Evolutionary conservation across 2,113 vertebrate species (phyloP).

Genomic region (Pimephales promelas): DNA sequence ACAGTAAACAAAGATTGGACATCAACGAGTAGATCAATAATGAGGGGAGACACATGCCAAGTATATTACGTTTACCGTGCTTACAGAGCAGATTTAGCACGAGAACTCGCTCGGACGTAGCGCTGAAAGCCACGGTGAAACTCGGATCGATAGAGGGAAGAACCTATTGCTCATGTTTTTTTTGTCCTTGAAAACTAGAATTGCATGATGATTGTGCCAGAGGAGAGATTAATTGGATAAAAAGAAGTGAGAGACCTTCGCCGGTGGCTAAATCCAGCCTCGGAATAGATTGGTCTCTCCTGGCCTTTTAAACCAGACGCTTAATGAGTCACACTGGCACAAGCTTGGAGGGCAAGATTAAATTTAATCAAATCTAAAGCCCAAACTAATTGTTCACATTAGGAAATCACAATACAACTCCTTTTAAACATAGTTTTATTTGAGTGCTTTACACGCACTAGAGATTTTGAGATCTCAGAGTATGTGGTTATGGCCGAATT

Average conservation of each 20-base stretch:
- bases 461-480: constrained; percentile 1
- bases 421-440: background rate
- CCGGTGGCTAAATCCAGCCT: constrained; percentile 12
- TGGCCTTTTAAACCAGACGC: constrained; percentile 26
- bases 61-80: constrained; percentile 69
- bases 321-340: constrained; percentile 22
- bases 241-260: constrained; percentile 20
- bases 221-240: constrained; percentile 27
- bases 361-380: constrained; percentile 18
- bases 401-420: constrained; percentile 1
- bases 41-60: constrained; percentile 71
- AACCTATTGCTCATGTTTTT: background rate
- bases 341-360: constrained; percentile 20
- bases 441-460: background rate
- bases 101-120: constrained; percentile 64
- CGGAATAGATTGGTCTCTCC: constrained; percentile 21
- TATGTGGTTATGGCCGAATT: constrained; percentile 5
- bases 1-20: constrained; percentile 48
- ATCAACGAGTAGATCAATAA: constrained; percentile 68
- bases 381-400: background rate
- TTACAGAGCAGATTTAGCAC: constrained; percentile 72
- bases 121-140: background rate
- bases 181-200: constrained; percentile 20
- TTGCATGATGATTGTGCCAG: background rate
- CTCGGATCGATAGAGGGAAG: background rate